Conservation (phyloP, 2,888 invertebrate genomes). For the Drosophila nr. fundita region DNA sequence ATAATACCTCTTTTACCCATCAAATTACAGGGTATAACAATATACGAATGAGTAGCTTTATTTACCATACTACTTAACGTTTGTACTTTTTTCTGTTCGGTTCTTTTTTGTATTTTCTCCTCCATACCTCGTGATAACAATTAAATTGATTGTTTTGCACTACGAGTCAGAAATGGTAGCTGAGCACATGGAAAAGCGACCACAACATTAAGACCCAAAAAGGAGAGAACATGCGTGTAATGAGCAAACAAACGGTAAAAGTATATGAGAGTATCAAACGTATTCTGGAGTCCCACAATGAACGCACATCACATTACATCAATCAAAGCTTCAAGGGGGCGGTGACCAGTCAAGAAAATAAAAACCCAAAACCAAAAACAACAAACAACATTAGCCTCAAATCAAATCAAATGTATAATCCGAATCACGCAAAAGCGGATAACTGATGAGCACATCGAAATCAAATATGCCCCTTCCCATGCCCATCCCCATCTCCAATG, state of each 20-base stretch:
- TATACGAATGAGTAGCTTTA: conserved; percentile 35
- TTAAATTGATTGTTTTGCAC: conserved; percentile 63
- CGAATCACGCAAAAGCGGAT: conserved; percentile 8
- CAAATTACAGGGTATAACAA: background rate
- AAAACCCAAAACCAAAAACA: conserved; percentile 9
- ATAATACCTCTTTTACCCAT: background rate
- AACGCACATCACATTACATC: conserved; percentile 43
- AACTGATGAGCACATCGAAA: conserved; percentile 5
- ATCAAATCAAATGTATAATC: conserved; percentile 13
- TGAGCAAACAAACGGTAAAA: conserved; percentile 69
- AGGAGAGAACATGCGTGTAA: conserved; percentile 51
- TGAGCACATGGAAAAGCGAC: conserved; percentile 1
- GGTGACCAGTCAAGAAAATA: conserved; percentile 38
- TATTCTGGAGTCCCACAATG: conserved; percentile 9
- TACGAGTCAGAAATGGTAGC: conserved; percentile 32
- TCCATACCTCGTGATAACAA: conserved; percentile 49
- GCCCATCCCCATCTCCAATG: background rate
- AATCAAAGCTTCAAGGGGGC: conserved; percentile 50
- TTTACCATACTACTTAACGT: conserved; percentile 43
- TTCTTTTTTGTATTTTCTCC: background rate
- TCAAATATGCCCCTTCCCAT: background rate
- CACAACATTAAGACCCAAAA: background rate
- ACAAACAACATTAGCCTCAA: conserved; percentile 26
- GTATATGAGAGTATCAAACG: conserved; percentile 52
- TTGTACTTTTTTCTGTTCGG: conserved; percentile 13